phyloP scores from a whole-genome alignment of 2,797 vertebrate genomes.

The Myotis findleyi region DNA sequence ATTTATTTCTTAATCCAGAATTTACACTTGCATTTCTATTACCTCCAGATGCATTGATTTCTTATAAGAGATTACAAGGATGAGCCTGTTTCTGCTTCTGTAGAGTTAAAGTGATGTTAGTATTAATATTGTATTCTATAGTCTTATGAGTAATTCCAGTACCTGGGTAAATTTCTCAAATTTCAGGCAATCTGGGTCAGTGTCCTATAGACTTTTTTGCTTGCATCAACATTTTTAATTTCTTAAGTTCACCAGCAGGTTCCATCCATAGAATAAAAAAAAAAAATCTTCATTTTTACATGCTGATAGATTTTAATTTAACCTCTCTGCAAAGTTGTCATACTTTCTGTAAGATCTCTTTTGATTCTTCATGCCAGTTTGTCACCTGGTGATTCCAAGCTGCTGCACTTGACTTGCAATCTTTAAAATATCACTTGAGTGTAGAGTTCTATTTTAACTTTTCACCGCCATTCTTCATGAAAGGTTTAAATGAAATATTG shows the following conservation, averaged over 20 bases:
- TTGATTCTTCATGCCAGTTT: conserved; percentile 71
- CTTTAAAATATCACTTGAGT: conserved; percentile 71
- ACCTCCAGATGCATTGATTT: not conserved
- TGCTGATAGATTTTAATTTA: conserved; percentile 72
- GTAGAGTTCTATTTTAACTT: conserved; percentile 72
- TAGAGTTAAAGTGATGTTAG: not conserved
- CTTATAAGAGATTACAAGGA: not conserved
- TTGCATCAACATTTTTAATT: conserved; percentile 68
- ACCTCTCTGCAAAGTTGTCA: conserved; percentile 63
- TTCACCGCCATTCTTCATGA: conserved; percentile 61
- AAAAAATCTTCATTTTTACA: conserved; percentile 55
- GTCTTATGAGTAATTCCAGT: conserved; percentile 43
- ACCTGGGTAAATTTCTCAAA: conserved; percentile 2
- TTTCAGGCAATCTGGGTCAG: conserved; percentile 64
- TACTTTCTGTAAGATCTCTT: conserved; percentile 56
- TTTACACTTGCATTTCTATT: not conserved
- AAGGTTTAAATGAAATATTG: conserved; percentile 74
- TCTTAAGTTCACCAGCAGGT: not conserved
- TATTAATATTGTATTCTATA: conserved; percentile 8
- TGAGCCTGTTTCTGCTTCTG: not conserved
- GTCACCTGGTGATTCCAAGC: conserved; percentile 70
- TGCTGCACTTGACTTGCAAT: conserved; percentile 62
- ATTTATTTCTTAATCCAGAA: not conserved
- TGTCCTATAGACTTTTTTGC: conserved; percentile 67
- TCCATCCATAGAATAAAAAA: conserved; percentile 54